Evolutionary conservation across 2,888 invertebrate genomes (phyloP), one percentile per base, ranked within the genome.

Genomic region (Philopedon plagiatum): DNA sequence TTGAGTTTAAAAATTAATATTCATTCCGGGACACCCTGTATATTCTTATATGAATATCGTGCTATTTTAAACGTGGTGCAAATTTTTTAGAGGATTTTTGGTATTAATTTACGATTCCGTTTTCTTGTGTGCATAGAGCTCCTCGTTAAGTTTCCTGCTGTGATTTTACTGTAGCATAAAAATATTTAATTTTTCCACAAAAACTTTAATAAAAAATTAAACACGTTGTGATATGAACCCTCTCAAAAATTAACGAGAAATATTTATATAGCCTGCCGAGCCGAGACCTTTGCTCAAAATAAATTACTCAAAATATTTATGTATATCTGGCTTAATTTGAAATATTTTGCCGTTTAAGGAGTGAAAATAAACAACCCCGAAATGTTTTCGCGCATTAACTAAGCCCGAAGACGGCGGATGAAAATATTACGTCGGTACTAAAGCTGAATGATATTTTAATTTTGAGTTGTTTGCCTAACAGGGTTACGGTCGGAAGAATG

Each of bases 251-350:
- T 46, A 46, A 46, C n/a, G 46, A 46, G 46, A 23, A 21, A 46
- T 15, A 46, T 46, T 46, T 23, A 8, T 46, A 21, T 23, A 7
- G 7, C 29, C 8, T 26, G 51, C 9, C 21, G 15, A 29, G 0
- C 21, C 13, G n/a, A 26, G 15, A 18, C 32, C 39, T 44, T 61
- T 46, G 46, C 46, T 26, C 32, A 32, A 61, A 61, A 46, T 61
- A 61, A 61, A 61, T 61, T 61, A 26, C 21, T 61, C 61, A 32
- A 29, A 61, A 61, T 61, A 61, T 44, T 41, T 57, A 26, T 41
- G 39, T 61, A 61, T 18, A 39, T 46, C 46, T 32, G 46, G 44
- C 44, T 44, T 18, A 61, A 61, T 61, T 46, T 61, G 29, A 61
- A 61, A 61, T 61, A 44, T 61, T 41, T 61, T 46, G 61, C 61